Conservation (phyloP, 2,113 vertebrate species). For the Aix galericulata region DNA sequence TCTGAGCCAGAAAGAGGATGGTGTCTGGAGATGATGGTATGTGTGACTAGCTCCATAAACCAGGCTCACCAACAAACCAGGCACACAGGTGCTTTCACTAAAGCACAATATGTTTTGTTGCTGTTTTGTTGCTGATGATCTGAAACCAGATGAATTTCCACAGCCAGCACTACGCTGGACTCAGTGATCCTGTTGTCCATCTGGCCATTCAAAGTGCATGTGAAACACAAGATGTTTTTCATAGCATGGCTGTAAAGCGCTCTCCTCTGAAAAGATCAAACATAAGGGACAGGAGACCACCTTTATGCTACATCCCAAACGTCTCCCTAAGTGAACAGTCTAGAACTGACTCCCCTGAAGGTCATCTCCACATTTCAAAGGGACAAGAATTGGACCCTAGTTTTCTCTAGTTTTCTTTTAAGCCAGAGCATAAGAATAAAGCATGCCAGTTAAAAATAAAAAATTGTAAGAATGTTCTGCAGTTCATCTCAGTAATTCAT, state of each 20-base stretch:
- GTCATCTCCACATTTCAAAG: not conserved
- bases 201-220: not conserved
- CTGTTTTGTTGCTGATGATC: not conserved
- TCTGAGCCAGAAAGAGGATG: accelerated
- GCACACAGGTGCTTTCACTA: not conserved
- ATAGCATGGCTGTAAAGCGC: not conserved
- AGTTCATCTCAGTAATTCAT: not conserved
- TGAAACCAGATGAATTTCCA: not conserved
- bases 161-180: not conserved
- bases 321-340: not conserved
- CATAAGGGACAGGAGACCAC: not conserved
- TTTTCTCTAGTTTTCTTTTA: not conserved
- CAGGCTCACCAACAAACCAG: not conserved
- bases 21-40: not conserved
- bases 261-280: not conserved
- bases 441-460: not conserved
- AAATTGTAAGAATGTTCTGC: not conserved
- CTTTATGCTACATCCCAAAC: not conserved
- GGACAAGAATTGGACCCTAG: not conserved
- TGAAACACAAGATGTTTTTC: not conserved
- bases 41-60: not conserved
- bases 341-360: not conserved
- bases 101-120: not conserved
- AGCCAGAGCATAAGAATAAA: not conserved
- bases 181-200: not conserved